phyloP scores from a whole-genome alignment of 2,113 vertebrate species.

The Canis aureus region DNA sequence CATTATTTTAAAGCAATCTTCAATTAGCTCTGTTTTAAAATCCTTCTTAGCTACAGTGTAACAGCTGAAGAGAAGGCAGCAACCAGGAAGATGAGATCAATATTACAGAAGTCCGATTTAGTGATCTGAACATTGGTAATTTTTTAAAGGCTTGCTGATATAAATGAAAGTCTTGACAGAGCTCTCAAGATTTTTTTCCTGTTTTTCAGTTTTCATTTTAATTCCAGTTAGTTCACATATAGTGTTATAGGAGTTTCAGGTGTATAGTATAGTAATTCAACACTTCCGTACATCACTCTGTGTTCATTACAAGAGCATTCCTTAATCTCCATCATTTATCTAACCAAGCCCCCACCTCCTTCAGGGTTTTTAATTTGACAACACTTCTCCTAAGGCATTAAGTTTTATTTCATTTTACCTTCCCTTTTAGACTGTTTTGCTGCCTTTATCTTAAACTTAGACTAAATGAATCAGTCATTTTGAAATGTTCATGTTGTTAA shows the following conservation, averaged over 20 bases:
- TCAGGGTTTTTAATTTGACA: constrained; percentile 11
- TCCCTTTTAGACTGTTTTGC: neutral
- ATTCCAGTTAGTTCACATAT: neutral
- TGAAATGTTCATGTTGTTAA: neutral
- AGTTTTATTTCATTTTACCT: constrained; percentile 29
- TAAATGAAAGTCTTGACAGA: neutral
- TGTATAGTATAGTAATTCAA: neutral
- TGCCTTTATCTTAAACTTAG: neutral
- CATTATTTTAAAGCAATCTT: neutral
- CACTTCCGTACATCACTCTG: neutral
- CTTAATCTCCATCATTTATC: neutral
- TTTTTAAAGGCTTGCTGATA: neutral
- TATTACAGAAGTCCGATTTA: neutral
- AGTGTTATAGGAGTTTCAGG: neutral
- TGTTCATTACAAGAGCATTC: neutral
- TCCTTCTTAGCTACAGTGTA: neutral
- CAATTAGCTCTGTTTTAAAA: constrained; percentile 3
- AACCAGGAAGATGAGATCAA: constrained; percentile 8
- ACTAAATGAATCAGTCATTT: neutral
- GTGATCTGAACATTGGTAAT: neutral
- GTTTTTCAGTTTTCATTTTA: neutral
- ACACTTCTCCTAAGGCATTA: neutral
- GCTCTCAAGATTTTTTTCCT: neutral
- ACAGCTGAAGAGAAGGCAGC: neutral
- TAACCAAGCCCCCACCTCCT: too few species aligned